Base-by-base conservation (phyloP, 2,113 vertebrate genomes). In the Empidonax traillii region DNA sequence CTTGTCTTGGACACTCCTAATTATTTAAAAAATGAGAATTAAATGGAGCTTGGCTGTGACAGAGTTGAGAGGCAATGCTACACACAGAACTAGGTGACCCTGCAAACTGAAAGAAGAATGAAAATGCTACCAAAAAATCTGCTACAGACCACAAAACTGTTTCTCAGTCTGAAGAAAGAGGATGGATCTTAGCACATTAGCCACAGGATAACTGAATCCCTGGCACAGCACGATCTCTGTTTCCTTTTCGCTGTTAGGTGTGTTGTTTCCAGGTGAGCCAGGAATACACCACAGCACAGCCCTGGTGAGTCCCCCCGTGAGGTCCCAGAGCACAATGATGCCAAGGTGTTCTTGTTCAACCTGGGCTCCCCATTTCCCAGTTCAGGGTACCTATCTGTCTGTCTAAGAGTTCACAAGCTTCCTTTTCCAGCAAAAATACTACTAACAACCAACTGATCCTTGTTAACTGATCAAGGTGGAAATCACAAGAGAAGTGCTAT, bases 261-360 rank as follows among this genome's bases (percentile, higher is more conserved):
- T 8, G 18, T 0, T 69, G 30, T 44, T 69, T 35, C 63, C 85
- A 83, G 41, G 7, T 30, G 0, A 77, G 87, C 19, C 53, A 68
- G 24, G 31, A 49, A 58, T 63, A 30, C 2, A 6, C 30, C 23
- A 9, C 6, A 31, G 39, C 76, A 55, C 27, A 53, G 43, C 13
- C 17, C 22, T 5, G 3, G 10, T 0, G 0, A 31, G 17, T 9
- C 41, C 65, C 46, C 67, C 35, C 27, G 35, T 37, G 27, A 44
- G 14, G 61, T 35, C 71, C 43, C 47, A 4, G 4, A 3, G 10
- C 5, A 30, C 27, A 27, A 3, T 1, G 20, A 41, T 65, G 49
- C 72, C 39, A 41, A 41, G 9, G 8, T 7, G 21, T 17, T 92
- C 55, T 37, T 39, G 15, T 43, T 61, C 53, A 79, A 3, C 59